Evolutionary conservation across 2,888 invertebrate genomes (phyloP), one percentile per base, ranked within the genome.

Genomic region (Nephrotoma flavescens): DNA sequence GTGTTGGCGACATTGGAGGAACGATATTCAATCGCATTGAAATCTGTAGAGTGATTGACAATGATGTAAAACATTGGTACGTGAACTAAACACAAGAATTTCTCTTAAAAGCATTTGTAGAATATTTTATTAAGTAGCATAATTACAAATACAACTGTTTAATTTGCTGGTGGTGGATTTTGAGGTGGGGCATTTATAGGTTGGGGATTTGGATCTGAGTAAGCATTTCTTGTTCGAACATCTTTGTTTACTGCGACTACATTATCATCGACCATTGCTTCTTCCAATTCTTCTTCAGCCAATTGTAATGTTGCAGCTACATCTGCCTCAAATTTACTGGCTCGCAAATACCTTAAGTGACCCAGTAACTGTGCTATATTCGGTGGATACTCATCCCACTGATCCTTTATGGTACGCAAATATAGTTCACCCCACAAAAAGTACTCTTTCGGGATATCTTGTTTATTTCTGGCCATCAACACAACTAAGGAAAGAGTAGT

Each of bases 301-400:
- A 31, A 2, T 71, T 31, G 9, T 9, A 71, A 71, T 4, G 71
- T 71, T 9, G 19, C 31, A 19, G 71, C 71, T 9, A 71, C 31
- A 19, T 71, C 71, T 9, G 71, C 31, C 2, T 71, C 71, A 19
- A 71, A 9, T 71, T 71, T 71, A 31, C 31, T 31, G 1, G 71
- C 71, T 3, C 71, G 19, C 31, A 87, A 45, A 41, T 86, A 86
- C 42, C 86, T 86, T 3, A 88, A 52, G 4, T 87, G 87, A 11
- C 87, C 86, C 2, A 89, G 45, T 7, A 89, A 86, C 0, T 87
- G 85, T 0, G 85, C 87, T 42, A 89, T 88, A 87, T 89, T 89
- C 45, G 88, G 88, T 7, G 89, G 88, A 83, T 87, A 84, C 15
- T 88, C 86, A 3, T 88, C 88, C 71, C 86, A 88, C 0, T 88